Evolutionary conservation across 2,797 vertebrate species (phyloP), one percentile per base, ranked within the genome.

Genomic region (Delichon dasypus): DNA sequence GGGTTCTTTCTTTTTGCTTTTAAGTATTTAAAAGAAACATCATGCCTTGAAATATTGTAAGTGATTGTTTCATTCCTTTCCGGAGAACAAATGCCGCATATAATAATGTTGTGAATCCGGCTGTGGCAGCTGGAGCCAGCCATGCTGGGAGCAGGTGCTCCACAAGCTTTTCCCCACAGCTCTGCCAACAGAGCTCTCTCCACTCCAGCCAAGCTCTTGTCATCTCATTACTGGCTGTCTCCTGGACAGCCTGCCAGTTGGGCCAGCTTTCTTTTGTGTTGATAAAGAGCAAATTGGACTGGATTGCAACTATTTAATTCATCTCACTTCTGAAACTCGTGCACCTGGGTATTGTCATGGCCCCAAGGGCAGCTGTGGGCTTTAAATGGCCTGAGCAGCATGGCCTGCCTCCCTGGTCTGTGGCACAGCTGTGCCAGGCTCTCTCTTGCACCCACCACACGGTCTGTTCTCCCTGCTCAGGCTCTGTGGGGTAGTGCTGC

Each of bases 141-240:
- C 30, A 9, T 9, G 58, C 60, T 57, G 54, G 57, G 70, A 93
- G 83, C 96, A 96, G 93, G 83, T 96, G 91, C 66, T 90, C 10
- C 53, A 29, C 27, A 6, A 77, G 80, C 25, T 42, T 79, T 77
- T 79, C 50, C 40, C 54, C 61, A 44, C 36, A 70, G 57, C 21
- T 55, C 78, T 96, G 87, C 93, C 92, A 96, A 7, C 51, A 85
- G 21, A 75, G 36, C 82, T 93, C 16, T 5, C 74, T 84, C 66
- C n/a, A n/a, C 45, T 48, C 71, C 58, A 79, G 85, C 89, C 91
- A 91, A 91, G 47, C 71, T 78, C 86, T 66, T 86, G 64, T 84
- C 75, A 72, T 75, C 72, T 54, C 40, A 14, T 57, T 72, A 21
- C 72, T 86, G 51, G 3, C 80, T 88, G 36, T 84, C 60, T 70